Base-by-base conservation (phyloP, 1,140 invertebrate species). In the Stegodyphus dumicola region DNA sequence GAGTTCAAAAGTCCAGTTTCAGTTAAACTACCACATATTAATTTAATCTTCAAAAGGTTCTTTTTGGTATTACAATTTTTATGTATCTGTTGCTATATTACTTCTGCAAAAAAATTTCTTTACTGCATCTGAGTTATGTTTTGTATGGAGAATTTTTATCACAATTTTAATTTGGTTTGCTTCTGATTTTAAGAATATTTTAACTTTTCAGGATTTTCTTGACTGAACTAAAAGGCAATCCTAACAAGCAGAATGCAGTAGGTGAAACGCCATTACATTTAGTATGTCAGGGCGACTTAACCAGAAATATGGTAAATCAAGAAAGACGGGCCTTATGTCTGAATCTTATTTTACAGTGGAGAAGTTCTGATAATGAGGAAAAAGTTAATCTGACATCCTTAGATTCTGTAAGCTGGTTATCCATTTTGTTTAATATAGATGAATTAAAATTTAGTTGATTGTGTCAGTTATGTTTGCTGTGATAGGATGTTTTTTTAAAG, bases 231-330 rank as follows among this genome's bases (percentile, higher is more conserved):
- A 92, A 92, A 67, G 94, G 94, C 48, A 94, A 94, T 89, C 94
- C 93, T 13, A 94, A 94, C 89, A 94, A 94, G 89, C 93, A 92
- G 75, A 95, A 95, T 90, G 91, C 90, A 48, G 89, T 90, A 54
- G 94, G 94, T 89, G 93, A 94, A 89, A 94, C 92, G 5, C 92
- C 92, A 4, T 90, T 94, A 60, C 94, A 94, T 89, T 92, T 91
- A 88, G 93, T 93, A 7, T 94, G 93, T 88, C 92, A 92, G 52
- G 80, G 69, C 17, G 54, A 85, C 70, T 5, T 60, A 86, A 91
- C 90, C 64, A 91, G 92, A 89, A 91, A 91, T 88, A 91, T 91
- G 67, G 91, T 92, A 52, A 92, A 93, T 9, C 92, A 93, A 88
- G 92, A 93, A 88, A 88, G 93, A 52, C 89, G 93, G 78, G 91